Base-by-base conservation (phyloP, 2,797 vertebrate species). In the Macroramphosus scolopax region DNA sequence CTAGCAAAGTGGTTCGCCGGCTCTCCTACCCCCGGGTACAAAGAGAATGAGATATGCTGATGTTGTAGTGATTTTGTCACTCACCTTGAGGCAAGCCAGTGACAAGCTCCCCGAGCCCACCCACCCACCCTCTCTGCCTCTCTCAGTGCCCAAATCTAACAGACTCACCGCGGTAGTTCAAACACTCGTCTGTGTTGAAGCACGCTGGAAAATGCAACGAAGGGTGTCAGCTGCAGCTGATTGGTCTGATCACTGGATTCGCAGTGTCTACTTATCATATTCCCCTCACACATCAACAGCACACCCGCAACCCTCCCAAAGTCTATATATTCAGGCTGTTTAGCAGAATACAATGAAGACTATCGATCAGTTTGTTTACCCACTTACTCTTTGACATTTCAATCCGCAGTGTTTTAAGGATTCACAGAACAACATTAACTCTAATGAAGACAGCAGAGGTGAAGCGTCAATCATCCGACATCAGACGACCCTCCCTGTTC, bases 1-100 rank as follows among this genome's bases (percentile, higher is more conserved):
- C 52, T 71, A 40, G 65, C 71, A 74, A 77, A 75, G 39, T 70
- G 60, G 51, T 38, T 72, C 68, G 48, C 58, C 44, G 60, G 41
- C 59, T 56, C 61, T 58, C 42, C 56, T 40, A 51, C 58, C 35
- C 8, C 43, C 22, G 60, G 69, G 29, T 63, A 62, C 59, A 71
- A 73, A 70, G 72, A 65, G 67, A 83, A 78, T 72, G 46, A 77
- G 81, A 77, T 67, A 77, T 75, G 75, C 67, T 83, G 78, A 83
- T 70, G 60, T 43, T 63, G 54, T 50, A 58, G 63, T 54, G 70
- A 79, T 82, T 77, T 78, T 77, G 72, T 71, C 79, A 63, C 59
- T 83, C 77, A 84, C 76, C 77, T 80, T 72, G 50, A 79, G 83
- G 75, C 64, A 9, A 75, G 45, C 18, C 33, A 29, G 35, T 61